A percentile compares a stretch with the other conserved stretches of the same genome.
Conservation (phyloP, 2,888 invertebrate genomes). For the Vesta saturnalis region DNA sequence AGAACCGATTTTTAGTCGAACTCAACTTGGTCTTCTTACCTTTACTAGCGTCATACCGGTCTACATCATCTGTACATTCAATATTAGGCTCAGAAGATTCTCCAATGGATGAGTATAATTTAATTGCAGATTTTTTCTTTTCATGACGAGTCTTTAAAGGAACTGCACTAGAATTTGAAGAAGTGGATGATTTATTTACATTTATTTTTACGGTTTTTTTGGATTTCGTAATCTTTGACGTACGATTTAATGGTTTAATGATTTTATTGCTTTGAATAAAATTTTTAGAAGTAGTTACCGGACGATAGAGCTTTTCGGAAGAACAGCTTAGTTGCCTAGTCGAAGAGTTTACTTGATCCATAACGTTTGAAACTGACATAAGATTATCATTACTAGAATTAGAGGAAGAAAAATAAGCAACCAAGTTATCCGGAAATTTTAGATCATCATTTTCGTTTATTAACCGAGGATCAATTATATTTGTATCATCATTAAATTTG, state of each 20-base stretch:
- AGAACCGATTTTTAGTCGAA: too few relatives aligned
- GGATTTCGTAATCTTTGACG: constrained; percentile 39
- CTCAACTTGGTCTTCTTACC: too few relatives aligned
- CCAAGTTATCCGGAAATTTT: constrained; percentile 63
- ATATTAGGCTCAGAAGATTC: constrained; percentile 61
- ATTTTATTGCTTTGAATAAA: background rate
- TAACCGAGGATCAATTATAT: constrained; percentile 68
- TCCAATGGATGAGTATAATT: constrained; percentile 68
- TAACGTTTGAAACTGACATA: constrained; percentile 27
- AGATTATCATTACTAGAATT: constrained; percentile 48
- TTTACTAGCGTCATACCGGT: too few relatives aligned
- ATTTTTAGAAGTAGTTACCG: background rate
- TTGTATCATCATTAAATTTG: constrained; percentile 52
- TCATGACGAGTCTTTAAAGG: constrained; percentile 14
- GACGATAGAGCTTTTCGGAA: background rate
- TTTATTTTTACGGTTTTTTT: constrained; percentile 56
- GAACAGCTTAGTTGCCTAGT: background rate
- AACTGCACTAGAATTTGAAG: constrained; percentile 67
- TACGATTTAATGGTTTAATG: constrained; percentile 19
- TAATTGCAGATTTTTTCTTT: constrained; percentile 60
- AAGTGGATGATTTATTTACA: constrained; percentile 63
- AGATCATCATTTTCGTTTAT: constrained; percentile 79
- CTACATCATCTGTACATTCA: constrained; percentile 58
- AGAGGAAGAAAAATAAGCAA: constrained; percentile 50
- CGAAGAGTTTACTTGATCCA: background rate